Evolutionary conservation across 2,113 vertebrate genomes (phyloP).

Genomic region (Hemiscyllium ocellatum): DNA sequence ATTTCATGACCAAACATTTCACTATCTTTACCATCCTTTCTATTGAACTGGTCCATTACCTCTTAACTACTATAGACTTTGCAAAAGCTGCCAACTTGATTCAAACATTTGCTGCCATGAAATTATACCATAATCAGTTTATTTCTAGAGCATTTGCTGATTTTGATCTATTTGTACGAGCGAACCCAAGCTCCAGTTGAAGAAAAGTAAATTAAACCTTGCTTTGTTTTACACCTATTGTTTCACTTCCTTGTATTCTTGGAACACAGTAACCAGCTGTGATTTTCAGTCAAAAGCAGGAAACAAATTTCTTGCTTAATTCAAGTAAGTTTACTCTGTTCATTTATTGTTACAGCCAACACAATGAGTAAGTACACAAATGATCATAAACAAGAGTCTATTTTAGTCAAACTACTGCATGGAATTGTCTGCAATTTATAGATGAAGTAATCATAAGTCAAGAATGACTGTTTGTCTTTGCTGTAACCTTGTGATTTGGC

Average conservation of each 20-base stretch:
- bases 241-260: slow-evolving; percentile 23
- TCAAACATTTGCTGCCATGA: background rate
- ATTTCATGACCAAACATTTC: background rate
- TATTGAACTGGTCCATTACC: background rate
- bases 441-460: background rate
- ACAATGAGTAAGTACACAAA: background rate
- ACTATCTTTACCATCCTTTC: background rate
- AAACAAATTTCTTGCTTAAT: slow-evolving; percentile 13
- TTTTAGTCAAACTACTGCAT: background rate
- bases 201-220: background rate
- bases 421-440: background rate
- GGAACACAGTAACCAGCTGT: background rate
- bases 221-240: background rate
- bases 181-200: background rate
- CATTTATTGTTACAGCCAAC: background rate
- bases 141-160: background rate
- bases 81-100: background rate
- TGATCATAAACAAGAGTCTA: background rate
- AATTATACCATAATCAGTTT: background rate
- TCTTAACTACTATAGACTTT: background rate
- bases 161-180: background rate
- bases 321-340: background rate
- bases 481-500: background rate
- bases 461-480: background rate
- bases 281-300: background rate